Conservation (phyloP, 2,113 vertebrate genomes). For the Cyphomyrus plagiostoma region DNA sequence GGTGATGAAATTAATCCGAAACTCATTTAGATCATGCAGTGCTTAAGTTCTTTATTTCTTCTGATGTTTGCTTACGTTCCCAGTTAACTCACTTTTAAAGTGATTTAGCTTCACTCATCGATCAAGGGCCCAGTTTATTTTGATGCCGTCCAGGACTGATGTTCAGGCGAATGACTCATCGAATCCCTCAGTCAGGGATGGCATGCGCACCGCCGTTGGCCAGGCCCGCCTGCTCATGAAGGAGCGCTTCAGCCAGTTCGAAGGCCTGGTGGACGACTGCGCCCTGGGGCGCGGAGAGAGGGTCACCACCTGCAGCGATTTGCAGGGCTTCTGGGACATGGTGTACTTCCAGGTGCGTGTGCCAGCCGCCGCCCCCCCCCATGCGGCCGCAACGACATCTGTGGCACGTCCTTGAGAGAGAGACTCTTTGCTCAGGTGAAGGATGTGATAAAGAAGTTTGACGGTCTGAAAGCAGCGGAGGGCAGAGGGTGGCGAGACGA, state of each 20-base stretch:
- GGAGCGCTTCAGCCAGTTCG: constrained; percentile 87
- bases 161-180: background rate
- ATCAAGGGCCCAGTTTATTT: background rate
- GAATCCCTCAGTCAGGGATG: constrained; percentile 68
- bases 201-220: constrained; percentile 75
- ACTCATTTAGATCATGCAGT: background rate
- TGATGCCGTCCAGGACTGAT: background rate
- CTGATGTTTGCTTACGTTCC: background rate
- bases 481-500: constrained; percentile 66
- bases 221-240: constrained; percentile 83
- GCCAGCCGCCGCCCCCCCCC: too few species aligned
- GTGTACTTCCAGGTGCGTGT: constrained; percentile 69
- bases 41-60: background rate
- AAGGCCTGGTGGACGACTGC: constrained; percentile 83
- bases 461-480: constrained; percentile 69
- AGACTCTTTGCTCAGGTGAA: constrained; percentile 59
- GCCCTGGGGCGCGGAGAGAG: constrained; percentile 78
- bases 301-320: constrained; percentile 76
- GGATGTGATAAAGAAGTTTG: constrained; percentile 83
- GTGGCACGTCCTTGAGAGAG: background rate
- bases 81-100: background rate
- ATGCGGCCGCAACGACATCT: background rate
- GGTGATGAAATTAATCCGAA: background rate
- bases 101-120: background rate
- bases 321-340: constrained; percentile 99